phyloP scores from a whole-genome alignment of 1,140 invertebrate genomes.

The Hirudo medicinalis region DNA sequence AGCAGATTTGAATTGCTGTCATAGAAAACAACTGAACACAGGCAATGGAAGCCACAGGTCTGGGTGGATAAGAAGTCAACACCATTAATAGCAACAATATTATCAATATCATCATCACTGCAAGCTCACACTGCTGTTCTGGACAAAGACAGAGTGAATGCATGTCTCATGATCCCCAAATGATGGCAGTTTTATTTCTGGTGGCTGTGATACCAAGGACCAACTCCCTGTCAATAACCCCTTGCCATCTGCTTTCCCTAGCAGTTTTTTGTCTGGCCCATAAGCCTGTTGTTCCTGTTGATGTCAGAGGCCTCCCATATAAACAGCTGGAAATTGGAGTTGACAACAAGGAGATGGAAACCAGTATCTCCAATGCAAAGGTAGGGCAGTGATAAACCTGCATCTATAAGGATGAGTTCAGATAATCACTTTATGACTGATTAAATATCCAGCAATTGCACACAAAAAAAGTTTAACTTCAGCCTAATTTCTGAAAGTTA shows the following conservation, averaged over 20 bases:
- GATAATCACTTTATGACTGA: too few relatives aligned
- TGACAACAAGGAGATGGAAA: neutral
- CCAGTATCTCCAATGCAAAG: conserved; percentile 2
- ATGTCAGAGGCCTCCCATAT: neutral
- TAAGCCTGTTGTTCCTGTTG: neutral
- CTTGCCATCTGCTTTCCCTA: neutral
- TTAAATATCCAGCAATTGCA: too few relatives aligned
- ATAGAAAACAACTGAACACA: too few relatives aligned
- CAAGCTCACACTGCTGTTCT: neutral
- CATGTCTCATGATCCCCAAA: neutral
- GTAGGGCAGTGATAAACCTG: neutral
- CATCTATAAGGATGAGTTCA: neutral
- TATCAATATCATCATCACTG: neutral
- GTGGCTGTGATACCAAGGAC: neutral
- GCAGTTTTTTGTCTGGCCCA: neutral
- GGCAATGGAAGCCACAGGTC: too few relatives aligned
- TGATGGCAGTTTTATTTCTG: neutral
- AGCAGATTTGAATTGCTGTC: too few relatives aligned
- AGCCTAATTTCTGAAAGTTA: too few relatives aligned
- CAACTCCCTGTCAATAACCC: neutral
- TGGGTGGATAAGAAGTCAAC: neutral
- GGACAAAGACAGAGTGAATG: neutral
- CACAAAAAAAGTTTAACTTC: too few relatives aligned
- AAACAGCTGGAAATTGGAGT: neutral
- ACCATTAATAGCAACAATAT: neutral